phyloP scores from a whole-genome alignment of 1,140 invertebrate genomes.

The Macrostomum lignano region DNA sequence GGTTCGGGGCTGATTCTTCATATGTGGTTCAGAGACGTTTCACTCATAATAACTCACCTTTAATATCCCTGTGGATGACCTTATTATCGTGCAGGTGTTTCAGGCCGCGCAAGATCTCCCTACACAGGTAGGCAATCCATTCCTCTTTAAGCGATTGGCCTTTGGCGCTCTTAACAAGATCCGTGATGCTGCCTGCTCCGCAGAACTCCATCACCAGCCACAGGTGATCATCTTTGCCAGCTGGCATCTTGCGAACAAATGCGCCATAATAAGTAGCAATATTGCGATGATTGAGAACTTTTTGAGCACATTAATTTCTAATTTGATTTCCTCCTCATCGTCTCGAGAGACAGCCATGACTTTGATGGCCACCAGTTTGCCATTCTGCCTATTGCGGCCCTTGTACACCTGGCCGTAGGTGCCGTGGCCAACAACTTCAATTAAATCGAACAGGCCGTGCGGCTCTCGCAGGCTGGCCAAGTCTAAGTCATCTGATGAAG shows the following conservation, averaged over 20 bases:
- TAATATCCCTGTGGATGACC: slow-evolving; percentile 97
- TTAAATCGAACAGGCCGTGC: slow-evolving; percentile 92
- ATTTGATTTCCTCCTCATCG: slow-evolving; percentile 97
- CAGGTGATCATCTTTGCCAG: neutral
- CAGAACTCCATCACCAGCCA: slow-evolving; percentile 94
- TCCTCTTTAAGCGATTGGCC: slow-evolving; percentile 49
- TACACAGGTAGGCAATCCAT: slow-evolving; percentile 89
- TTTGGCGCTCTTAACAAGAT: slow-evolving; percentile 70
- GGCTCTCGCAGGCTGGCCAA: slow-evolving; percentile 83
- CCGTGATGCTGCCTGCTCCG: slow-evolving; percentile 89
- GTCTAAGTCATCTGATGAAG: no score
- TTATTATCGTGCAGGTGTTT: slow-evolving; percentile 77
- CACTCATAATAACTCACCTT: no score
- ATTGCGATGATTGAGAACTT: slow-evolving; percentile 89
- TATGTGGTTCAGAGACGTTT: no score
- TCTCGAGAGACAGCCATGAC: slow-evolving; percentile 99
- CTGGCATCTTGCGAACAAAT: slow-evolving; percentile 38
- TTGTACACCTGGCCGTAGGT: slow-evolving; percentile 99
- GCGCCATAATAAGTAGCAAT: slow-evolving; percentile 99
- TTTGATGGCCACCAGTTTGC: slow-evolving; percentile 93
- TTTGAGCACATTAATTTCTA: slow-evolving; percentile 96
- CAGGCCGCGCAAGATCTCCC: slow-evolving; percentile 36
- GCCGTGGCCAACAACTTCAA: slow-evolving; percentile 99
- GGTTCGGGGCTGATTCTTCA: no score
- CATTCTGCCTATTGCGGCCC: slow-evolving; percentile 15